These are phyloP conservation scores for Eugnorisma glareosa DNA, from an alignment of 2,888 invertebrate species.

Conservation along the genomic window DNA sequence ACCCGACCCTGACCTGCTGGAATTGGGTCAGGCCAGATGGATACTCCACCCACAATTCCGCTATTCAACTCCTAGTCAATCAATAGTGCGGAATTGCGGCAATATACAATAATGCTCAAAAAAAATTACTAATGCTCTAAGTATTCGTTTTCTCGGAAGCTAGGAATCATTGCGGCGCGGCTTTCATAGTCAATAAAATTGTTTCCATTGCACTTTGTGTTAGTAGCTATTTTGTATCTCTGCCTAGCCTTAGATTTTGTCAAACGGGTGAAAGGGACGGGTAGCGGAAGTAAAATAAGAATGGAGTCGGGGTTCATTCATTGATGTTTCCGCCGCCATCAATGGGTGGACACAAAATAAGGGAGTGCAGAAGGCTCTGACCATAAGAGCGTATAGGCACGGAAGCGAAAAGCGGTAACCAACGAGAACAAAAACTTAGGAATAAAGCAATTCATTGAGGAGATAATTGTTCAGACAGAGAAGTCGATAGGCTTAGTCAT, in stretches of 20 bases:
- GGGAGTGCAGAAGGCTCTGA: slow-evolving; percentile 35
- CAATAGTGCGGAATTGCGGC: not conserved
- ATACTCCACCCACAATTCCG: slow-evolving; percentile 25
- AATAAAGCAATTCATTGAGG: not conserved
- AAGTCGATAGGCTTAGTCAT: too few species aligned
- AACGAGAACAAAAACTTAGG: not conserved
- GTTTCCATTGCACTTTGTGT: slow-evolving; percentile 74
- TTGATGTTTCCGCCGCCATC: slow-evolving; percentile 81
- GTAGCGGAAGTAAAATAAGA: slow-evolving; percentile 84
- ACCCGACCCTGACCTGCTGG: slow-evolving; percentile 54
- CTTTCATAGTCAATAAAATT: slow-evolving; percentile 76
- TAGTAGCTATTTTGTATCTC: slow-evolving; percentile 69
- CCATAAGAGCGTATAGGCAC: not conserved
- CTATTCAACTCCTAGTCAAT: slow-evolving; percentile 15
- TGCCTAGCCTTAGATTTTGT: slow-evolving; percentile 60
- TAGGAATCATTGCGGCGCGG: slow-evolving; percentile 69
- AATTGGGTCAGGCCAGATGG: slow-evolving; percentile 45
- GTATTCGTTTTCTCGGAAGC: slow-evolving; percentile 51
- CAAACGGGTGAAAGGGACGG: slow-evolving; percentile 75
- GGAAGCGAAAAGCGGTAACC: not conserved
- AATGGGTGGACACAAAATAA: slow-evolving; percentile 69
- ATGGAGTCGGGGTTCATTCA: slow-evolving; percentile 84
- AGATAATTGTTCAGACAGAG: not conserved
- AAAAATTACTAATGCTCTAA: slow-evolving; percentile 1
- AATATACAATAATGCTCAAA: slow-evolving; percentile 1